Percentiles rank a stretch among this genome's conserved stretches.
Evolutionary conservation across 2,797 vertebrate genomes (phyloP).

Genomic region (Gastrophryne carolinensis): DNA sequence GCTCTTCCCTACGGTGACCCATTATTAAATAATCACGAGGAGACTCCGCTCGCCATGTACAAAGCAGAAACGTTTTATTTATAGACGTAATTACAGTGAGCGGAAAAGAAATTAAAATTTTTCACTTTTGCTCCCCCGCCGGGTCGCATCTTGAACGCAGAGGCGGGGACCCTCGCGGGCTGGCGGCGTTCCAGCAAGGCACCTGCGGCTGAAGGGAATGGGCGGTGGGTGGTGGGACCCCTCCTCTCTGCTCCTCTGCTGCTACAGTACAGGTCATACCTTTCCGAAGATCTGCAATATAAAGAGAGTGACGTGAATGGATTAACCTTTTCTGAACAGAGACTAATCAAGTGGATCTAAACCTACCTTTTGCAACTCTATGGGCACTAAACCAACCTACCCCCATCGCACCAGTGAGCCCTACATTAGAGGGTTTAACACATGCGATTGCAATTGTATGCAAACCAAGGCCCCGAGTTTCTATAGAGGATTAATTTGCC

Average conservation of each 20-base stretch:
- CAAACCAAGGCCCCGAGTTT: too few species aligned
- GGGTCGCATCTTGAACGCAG: background rate
- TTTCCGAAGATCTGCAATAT: background rate
- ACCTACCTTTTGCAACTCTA: too few species aligned
- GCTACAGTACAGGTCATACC: background rate
- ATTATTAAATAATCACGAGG: constrained; percentile 8
- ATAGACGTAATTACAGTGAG: constrained; percentile 34
- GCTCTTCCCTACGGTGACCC: background rate
- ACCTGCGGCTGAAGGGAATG: constrained; percentile 3
- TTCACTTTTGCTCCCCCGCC: background rate
- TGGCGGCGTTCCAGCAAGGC: constrained; percentile 8
- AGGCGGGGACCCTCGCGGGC: constrained; percentile 13
- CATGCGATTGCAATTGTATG: too few species aligned
- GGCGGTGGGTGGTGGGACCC: background rate
- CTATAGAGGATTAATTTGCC: too few species aligned
- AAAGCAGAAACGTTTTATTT: constrained; percentile 38
- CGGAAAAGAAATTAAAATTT: background rate
- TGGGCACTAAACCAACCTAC: too few species aligned
- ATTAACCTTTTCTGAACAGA: too few species aligned
- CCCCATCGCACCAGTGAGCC: too few species aligned
- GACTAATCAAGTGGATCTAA: too few species aligned
- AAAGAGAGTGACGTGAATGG: too few species aligned
- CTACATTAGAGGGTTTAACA: too few species aligned
- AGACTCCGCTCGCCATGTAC: background rate
- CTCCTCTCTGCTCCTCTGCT: background rate